Percentiles rank a stretch among this genome's conserved stretches.
Evolutionary conservation across 2,797 vertebrate genomes (phyloP).

Genomic region (Oreochromis mossambicus): DNA sequence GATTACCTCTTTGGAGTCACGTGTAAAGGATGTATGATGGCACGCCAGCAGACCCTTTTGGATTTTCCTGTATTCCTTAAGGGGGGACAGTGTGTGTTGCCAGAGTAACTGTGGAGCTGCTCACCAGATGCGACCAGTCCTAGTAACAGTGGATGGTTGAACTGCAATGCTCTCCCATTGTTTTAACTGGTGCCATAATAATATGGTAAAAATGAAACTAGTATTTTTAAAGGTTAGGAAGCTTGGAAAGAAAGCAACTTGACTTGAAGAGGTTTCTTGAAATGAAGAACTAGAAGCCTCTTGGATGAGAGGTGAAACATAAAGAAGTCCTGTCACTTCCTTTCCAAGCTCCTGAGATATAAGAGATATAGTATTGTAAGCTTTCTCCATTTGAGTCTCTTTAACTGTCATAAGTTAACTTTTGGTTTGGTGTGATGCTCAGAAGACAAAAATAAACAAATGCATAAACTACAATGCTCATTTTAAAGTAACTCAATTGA

Average conservation of each 20-base stretch:
- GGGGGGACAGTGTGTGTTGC: slow-evolving; percentile 79
- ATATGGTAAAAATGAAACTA: background rate
- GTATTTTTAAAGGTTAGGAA: background rate
- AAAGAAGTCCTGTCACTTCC: background rate
- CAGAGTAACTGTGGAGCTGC: slow-evolving; percentile 72
- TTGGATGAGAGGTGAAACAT: background rate
- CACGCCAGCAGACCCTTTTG: slow-evolving; percentile 81
- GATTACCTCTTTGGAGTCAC: background rate
- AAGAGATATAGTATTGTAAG: background rate
- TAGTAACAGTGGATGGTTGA: slow-evolving; percentile 62
- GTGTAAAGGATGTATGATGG: slow-evolving; percentile 3
- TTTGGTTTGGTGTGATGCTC: background rate
- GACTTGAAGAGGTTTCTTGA: background rate
- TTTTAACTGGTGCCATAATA: background rate
- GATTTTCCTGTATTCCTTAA: slow-evolving; percentile 68
- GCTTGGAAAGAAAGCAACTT: background rate
- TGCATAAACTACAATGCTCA: background rate
- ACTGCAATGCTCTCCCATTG: slow-evolving; percentile 68
- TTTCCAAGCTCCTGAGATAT: background rate
- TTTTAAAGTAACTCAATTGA: background rate
- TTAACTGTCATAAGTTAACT: background rate
- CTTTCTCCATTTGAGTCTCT: background rate
- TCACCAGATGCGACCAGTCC: slow-evolving; percentile 66
- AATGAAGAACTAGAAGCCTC: background rate
- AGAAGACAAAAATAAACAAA: background rate